Conservation (phyloP, 2,888 invertebrate species). For the Alsophila aescularia region DNA sequence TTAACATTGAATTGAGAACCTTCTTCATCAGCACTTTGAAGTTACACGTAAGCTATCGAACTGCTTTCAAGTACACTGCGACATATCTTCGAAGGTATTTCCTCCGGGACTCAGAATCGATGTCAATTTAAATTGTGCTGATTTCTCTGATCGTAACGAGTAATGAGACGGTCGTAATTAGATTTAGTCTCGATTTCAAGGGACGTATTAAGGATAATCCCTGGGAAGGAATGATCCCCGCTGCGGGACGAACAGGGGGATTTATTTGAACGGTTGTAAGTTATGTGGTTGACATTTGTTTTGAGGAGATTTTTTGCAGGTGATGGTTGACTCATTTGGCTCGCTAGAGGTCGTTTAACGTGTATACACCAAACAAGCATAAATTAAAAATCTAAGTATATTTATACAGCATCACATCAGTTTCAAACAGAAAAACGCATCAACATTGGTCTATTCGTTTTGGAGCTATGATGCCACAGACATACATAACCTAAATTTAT, state of each 20-base stretch:
- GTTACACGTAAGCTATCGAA: background rate
- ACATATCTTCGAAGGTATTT: slow-evolving; percentile 17
- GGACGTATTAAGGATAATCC: slow-evolving; percentile 28
- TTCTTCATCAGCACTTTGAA: too few species aligned
- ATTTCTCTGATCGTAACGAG: slow-evolving; percentile 59
- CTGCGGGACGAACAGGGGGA: slow-evolving; percentile 9
- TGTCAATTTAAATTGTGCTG: slow-evolving; percentile 45
- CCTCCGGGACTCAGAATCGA: slow-evolving; percentile 30
- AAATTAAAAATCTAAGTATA: too few species aligned
- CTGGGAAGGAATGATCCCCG: slow-evolving; percentile 15
- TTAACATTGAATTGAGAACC: too few species aligned
- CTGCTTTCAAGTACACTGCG: background rate
- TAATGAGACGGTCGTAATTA: slow-evolving; percentile 72
- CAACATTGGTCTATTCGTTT: too few species aligned
- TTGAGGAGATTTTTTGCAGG: background rate
- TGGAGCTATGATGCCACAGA: too few species aligned
- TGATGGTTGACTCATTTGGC: too few species aligned
- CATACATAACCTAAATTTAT: too few species aligned
- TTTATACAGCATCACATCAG: too few species aligned
- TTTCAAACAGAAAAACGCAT: too few species aligned
- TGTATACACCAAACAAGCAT: too few species aligned
- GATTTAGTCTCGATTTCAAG: slow-evolving; percentile 52
- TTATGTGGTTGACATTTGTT: background rate
- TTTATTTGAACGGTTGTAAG: slow-evolving; percentile 7
- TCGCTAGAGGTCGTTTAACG: too few species aligned